A percentile compares a stretch with the other conserved stretches of the same genome.
Conservation (phyloP, 2,888 invertebrate genomes). For the Antheraea yamamai region DNA sequence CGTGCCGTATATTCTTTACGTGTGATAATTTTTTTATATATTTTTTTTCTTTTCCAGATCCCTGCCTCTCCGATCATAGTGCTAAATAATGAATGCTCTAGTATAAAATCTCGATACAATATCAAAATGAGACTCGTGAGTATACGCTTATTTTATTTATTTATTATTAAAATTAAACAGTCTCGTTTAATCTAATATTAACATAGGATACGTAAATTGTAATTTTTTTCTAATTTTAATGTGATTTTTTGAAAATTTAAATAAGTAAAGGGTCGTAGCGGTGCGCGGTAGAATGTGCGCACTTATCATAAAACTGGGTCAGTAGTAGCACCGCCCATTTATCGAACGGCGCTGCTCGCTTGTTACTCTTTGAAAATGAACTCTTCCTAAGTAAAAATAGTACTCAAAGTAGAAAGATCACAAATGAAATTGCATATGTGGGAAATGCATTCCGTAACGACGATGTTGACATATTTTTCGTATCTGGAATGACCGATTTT, state of each 20-base stretch:
- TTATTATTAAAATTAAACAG: not conserved
- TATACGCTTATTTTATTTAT: slow-evolving; percentile 24
- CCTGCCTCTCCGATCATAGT: slow-evolving; percentile 46
- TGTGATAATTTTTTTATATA: not conserved
- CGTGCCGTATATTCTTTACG: not conserved
- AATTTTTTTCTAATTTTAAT: slow-evolving; percentile 34
- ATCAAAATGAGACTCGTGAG: slow-evolving; percentile 77
- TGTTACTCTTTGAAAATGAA: slow-evolving; percentile 59
- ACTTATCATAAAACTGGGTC: slow-evolving; percentile 78
- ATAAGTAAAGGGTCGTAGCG: slow-evolving; percentile 68
- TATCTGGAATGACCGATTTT: slow-evolving; percentile 29
- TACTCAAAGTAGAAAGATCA: slow-evolving; percentile 48
- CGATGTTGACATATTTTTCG: slow-evolving; percentile 58
- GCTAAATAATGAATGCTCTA: slow-evolving; percentile 44
- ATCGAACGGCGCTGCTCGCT: slow-evolving; percentile 66
- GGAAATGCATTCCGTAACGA: slow-evolving; percentile 62
- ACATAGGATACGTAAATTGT: not conserved
- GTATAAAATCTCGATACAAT: slow-evolving; percentile 38
- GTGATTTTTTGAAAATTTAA: slow-evolving; percentile 55
- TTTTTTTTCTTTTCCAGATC: slow-evolving; percentile 59
- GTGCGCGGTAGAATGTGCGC: slow-evolving; percentile 79
- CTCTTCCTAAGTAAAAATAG: slow-evolving; percentile 57
- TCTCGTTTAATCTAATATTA: not conserved
- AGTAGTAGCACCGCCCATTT: slow-evolving; percentile 80
- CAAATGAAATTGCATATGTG: slow-evolving; percentile 48